phyloP scores from a whole-genome alignment of 2,113 vertebrate genomes.

The Strigops habroptila region DNA sequence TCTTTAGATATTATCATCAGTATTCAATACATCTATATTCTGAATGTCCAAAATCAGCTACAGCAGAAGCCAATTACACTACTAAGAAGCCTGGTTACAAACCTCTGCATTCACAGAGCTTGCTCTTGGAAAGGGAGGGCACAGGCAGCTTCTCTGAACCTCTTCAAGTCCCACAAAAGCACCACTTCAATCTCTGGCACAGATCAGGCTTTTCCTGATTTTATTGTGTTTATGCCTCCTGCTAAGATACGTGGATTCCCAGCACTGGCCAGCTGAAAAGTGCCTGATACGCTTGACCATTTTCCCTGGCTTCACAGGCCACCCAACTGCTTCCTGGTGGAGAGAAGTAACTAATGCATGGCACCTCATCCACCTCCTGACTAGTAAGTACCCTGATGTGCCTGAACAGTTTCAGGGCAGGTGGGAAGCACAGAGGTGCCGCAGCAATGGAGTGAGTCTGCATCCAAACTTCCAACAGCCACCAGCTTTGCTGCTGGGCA shows the following conservation, averaged over 20 bases:
- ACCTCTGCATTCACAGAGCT: neutral
- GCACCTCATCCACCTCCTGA: neutral
- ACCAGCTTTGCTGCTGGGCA: neutral
- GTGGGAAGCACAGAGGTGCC: neutral
- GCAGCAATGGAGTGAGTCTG: neutral
- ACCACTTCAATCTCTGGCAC: neutral
- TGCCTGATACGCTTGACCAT: neutral
- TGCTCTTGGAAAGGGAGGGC: neutral
- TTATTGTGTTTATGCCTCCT: neutral
- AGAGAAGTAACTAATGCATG: neutral
- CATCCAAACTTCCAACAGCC: neutral
- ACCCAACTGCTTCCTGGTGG: neutral
- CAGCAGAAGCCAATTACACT: accelerated
- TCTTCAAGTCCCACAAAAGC: neutral
- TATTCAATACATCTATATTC: neutral
- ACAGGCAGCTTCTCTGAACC: neutral
- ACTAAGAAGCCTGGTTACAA: neutral
- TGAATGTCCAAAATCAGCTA: neutral
- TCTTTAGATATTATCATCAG: neutral
- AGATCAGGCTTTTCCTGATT: neutral
- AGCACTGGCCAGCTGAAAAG: neutral
- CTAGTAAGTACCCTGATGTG: neutral
- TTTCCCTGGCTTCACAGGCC: neutral
- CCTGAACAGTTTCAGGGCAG: neutral
- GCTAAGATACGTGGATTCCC: neutral